These are phyloP conservation scores for Sitodiplosis mosellana DNA, from an alignment of 1,140 invertebrate species.

Conservation along the genomic window DNA sequence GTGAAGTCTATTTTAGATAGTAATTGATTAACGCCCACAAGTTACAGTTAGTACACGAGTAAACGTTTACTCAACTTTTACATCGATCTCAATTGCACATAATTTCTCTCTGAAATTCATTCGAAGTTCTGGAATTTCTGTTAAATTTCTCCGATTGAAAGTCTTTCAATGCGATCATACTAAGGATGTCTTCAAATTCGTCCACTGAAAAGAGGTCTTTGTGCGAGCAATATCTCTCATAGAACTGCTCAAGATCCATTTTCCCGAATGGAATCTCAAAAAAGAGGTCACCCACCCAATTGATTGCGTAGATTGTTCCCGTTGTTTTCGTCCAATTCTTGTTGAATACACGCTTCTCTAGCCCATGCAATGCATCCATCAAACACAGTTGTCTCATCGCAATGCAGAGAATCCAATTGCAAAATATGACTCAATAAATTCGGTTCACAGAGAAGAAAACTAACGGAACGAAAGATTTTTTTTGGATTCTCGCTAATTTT, in stretches of 20 bases:
- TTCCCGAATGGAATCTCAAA: neutral
- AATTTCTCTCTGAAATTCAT: no score
- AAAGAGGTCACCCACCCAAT: neutral
- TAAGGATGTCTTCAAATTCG: neutral
- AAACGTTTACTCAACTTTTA: no score
- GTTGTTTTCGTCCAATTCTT: neutral
- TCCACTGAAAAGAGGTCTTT: neutral
- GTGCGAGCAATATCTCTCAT: neutral
- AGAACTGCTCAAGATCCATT: neutral
- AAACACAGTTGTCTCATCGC: neutral
- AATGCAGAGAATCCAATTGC: neutral
- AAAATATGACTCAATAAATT: neutral
- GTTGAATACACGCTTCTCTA: neutral
- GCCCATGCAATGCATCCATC: neutral
- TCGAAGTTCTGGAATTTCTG: no score
- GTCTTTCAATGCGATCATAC: no score
- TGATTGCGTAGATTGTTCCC: neutral
- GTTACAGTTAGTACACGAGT: no score
- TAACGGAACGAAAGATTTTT: neutral
- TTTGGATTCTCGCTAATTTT: neutral
- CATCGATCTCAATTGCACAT: no score
- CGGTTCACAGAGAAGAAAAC: neutral
- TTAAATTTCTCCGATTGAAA: no score
- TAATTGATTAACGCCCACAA: no score
- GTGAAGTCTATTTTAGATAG: no score